These are phyloP conservation scores for Liolophura sinensis DNA, from an alignment of 1,140 invertebrate species.

Conservation along the genomic window DNA sequence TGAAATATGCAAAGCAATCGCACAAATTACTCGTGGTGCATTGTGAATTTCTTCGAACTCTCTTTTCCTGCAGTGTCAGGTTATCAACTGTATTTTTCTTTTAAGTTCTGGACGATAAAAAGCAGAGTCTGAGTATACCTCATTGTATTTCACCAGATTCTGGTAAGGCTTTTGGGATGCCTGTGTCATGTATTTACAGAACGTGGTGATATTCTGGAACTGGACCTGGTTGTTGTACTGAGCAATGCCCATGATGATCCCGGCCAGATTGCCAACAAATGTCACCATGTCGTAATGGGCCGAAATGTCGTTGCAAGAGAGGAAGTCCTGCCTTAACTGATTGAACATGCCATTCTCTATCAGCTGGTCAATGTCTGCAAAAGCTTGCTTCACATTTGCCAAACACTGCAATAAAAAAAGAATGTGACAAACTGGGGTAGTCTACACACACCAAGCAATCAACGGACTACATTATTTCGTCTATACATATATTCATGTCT, in stretches of 20 bases:
- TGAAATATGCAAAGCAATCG: no score
- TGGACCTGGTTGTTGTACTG: constrained; percentile 88
- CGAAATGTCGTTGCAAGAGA: constrained; percentile 71
- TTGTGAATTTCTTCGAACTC: no score
- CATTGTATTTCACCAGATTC: constrained; percentile 28
- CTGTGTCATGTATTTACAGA: constrained; percentile 30
- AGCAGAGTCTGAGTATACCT: constrained; percentile 7
- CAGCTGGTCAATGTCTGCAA: constrained; percentile 27
- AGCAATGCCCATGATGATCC: constrained; percentile 75
- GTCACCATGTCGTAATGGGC: constrained; percentile 66
- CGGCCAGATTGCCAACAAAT: constrained; percentile 77
- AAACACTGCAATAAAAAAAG: constrained; percentile 28
- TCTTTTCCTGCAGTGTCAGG: no score
- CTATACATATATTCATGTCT: no score
- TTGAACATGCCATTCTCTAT: constrained; percentile 16
- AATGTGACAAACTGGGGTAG: neutral
- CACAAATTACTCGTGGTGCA: no score
- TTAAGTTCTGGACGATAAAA: no score
- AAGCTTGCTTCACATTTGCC: constrained; percentile 22
- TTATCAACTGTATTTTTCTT: no score
- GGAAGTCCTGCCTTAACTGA: constrained; percentile 28
- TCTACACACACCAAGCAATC: neutral
- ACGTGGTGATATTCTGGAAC: constrained; percentile 22
- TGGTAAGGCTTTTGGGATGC: constrained; percentile 21
- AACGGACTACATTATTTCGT: neutral